Evolutionary conservation across 2,113 vertebrate genomes (phyloP).

Genomic region (Perca schrenkii): DNA sequence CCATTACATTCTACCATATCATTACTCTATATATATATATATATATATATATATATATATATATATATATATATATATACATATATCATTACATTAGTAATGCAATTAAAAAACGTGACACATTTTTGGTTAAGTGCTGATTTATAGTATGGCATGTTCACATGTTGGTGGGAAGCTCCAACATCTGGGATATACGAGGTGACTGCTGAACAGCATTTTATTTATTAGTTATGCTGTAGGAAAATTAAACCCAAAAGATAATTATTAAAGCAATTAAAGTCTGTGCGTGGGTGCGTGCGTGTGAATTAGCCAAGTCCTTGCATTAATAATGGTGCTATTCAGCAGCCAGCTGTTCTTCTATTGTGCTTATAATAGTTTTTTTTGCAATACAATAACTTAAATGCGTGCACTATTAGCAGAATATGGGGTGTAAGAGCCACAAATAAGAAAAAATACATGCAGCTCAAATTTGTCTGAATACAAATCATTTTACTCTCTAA

Average conservation of each 20-base stretch:
- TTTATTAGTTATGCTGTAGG: conserved; percentile 3
- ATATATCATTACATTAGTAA: not conserved
- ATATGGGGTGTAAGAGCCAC: not conserved
- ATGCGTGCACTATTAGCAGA: not conserved
- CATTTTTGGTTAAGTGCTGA: not conserved
- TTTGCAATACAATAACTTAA: conserved; percentile 14
- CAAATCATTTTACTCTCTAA: not conserved
- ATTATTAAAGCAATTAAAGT: conserved; percentile 49
- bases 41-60: too few species aligned
- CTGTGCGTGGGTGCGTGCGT: not conserved
- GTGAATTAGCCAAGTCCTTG: conserved; percentile 19
- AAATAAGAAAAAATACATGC: not conserved
- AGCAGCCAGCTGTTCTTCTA: conserved; percentile 52
- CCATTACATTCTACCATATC: not conserved
- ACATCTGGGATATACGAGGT: not conserved
- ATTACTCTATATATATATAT: not conserved
- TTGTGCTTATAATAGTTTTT: conserved; percentile 10
- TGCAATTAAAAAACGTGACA: not conserved
- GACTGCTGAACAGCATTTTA: not conserved
- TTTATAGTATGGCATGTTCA: not conserved
- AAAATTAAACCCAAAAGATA: conserved; percentile 23
- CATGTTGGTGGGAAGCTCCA: not conserved
- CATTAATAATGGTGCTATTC: conserved; percentile 43
- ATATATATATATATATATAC: too few species aligned
- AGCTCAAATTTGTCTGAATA: not conserved